Evolutionary conservation across 2,797 vertebrate genomes (phyloP), one percentile per base, ranked within the genome.

Genomic region (Xiphophorus birchmanni): DNA sequence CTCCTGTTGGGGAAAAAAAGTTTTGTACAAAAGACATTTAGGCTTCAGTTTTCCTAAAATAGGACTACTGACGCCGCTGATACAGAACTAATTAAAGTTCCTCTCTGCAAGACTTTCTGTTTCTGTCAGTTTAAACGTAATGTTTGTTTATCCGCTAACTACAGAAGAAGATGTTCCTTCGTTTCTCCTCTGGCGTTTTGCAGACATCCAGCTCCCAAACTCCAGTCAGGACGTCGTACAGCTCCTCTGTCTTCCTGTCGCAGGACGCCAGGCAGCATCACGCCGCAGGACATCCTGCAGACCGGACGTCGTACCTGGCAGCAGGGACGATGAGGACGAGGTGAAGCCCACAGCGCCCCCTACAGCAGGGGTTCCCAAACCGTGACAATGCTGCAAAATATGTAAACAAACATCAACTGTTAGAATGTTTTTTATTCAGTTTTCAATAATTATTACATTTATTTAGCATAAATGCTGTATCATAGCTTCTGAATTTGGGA

Each of bases 171-270:
- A 45, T 45, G 5, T 8, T 29, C 5, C 12, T 32, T 58, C 23
- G 50, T 52, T 79, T 6, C 21, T 60, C 52, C 26, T 60, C 48
- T 86, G 47, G 8, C 73, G 76, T 5, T 9, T 85, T 82, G 37
- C 15, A 95, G 94, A 76, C 35, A 10, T 58, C 73, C n/a, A 63
- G 77, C 78, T 85, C 75, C 79, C 90, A 84, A 80, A 89, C 84
- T 76, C 89, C 91, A 6, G 40, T 71, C 44, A 93, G 82, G 83
- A 82, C 89, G 5, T 92, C 90, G 0, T 93, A 82, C 84, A 93
- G 92, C 75, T 94, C 93, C 4, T 88, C 87, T 0, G 87, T 93
- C 26, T 88, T 94, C 72, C 60, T 93, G 77, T 86, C 90, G 1
- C 92, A 94, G 74, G 94, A 95, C 18, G 23, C 84, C 78, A 87